phyloP scores from a whole-genome alignment of 1,140 invertebrate species.

The Tachypleus tridentatus region DNA sequence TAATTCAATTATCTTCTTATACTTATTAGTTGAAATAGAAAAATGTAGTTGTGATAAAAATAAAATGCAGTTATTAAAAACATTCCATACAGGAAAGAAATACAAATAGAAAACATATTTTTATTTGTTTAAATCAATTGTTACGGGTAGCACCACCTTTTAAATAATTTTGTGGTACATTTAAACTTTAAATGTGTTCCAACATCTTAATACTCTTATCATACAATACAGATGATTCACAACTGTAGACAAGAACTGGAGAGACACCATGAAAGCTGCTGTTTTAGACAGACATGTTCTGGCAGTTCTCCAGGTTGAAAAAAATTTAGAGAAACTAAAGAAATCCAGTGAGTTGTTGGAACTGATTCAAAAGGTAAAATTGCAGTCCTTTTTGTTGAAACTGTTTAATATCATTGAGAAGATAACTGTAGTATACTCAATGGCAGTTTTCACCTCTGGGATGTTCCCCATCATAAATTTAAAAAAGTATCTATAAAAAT shows the following conservation, averaged over 20 bases:
- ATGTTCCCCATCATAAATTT: too few species aligned
- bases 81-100: too few species aligned
- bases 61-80: too few species aligned
- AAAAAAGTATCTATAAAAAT: too few species aligned
- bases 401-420: too few species aligned
- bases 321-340: constrained; percentile 74
- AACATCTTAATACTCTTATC: not conserved
- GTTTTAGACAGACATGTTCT: constrained; percentile 65
- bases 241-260: constrained; percentile 49
- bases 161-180: not conserved
- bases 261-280: constrained; percentile 83
- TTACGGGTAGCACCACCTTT: not conserved
- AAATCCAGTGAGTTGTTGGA: constrained; percentile 66
- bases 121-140: not conserved
- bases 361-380: constrained; percentile 19
- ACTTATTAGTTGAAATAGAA: too few species aligned
- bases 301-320: constrained; percentile 75
- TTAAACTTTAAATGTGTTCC: not conserved
- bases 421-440: too few species aligned
- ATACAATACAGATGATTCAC: constrained; percentile 26
- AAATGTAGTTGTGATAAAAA: too few species aligned
- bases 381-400: not conserved
- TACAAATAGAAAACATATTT: not conserved
- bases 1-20: too few species aligned
- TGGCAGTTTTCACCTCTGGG: too few species aligned